Percentiles rank a stretch among this genome's conserved stretches.
phyloP scores from a whole-genome alignment of 2,888 invertebrate genomes.

The Xylophagus ater region DNA sequence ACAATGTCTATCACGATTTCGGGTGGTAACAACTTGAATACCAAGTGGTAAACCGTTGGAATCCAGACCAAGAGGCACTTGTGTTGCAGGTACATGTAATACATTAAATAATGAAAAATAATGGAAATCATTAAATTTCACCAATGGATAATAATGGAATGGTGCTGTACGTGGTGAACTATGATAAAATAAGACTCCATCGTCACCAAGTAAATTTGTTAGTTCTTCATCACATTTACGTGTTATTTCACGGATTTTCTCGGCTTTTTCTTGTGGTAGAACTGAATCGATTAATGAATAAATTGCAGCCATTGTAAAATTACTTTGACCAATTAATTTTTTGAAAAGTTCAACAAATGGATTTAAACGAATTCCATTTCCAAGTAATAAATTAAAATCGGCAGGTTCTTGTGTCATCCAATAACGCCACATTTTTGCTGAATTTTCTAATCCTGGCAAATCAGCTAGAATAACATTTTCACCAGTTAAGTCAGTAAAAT shows the following conservation, averaged over 20 bases:
- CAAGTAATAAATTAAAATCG: constrained; percentile 51
- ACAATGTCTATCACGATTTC: constrained; percentile 72
- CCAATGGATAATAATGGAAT: constrained; percentile 66
- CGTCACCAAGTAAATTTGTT: constrained; percentile 54
- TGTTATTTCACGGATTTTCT: constrained; percentile 53
- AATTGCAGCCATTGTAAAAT: constrained; percentile 57
- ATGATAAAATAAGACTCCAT: constrained; percentile 77
- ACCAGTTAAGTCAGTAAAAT: constrained; percentile 37
- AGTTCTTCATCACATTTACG: constrained; percentile 48
- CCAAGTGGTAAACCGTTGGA: constrained; percentile 76
- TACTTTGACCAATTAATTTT: constrained; percentile 49
- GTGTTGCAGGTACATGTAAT: constrained; percentile 68
- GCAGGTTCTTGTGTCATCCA: constrained; percentile 60
- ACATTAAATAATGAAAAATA: constrained; percentile 81
- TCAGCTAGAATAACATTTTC: constrained; percentile 26
- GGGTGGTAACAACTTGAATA: constrained; percentile 73
- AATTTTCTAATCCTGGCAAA: constrained; percentile 36
- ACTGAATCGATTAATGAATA: constrained; percentile 53
- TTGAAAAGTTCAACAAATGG: constrained; percentile 47
- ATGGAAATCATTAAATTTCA: constrained; percentile 71
- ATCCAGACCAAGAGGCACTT: constrained; percentile 75
- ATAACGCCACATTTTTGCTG: constrained; percentile 59
- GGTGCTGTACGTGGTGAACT: constrained; percentile 68
- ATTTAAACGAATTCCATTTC: constrained; percentile 48
- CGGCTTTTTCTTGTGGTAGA: constrained; percentile 51